These are phyloP conservation scores for Lepus americanus DNA, from an alignment of 2,113 vertebrate species.

Conservation along the genomic window DNA sequence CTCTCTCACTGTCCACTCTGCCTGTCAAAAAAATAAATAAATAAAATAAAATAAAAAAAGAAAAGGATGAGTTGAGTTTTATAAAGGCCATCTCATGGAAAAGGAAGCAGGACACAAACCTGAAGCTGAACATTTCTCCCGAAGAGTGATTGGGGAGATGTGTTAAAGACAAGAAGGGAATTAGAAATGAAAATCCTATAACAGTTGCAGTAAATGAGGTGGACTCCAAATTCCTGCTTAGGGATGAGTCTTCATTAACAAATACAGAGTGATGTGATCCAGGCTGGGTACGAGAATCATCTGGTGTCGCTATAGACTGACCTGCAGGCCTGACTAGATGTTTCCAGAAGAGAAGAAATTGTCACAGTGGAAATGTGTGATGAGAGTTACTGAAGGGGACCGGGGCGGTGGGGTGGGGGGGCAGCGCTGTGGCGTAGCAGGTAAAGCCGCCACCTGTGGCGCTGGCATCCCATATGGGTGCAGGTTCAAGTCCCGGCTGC, in stretches of 20 bases:
- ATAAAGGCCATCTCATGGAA: not conserved
- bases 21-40: no score
- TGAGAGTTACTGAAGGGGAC: not conserved
- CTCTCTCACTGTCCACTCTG: no score
- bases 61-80: conserved; percentile 5
- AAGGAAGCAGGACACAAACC: not conserved
- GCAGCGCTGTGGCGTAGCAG: no score
- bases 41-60: no score
- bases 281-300: not conserved
- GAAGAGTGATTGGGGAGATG: not conserved
- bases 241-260: not conserved
- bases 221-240: not conserved
- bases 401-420: not conserved
- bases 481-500: no score
- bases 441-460: no score
- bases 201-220: not conserved
- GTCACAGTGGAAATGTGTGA: not conserved
- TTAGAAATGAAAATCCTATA: not conserved
- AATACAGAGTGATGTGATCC: not conserved
- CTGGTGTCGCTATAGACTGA: not conserved
- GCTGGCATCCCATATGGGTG: no score
- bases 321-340: not conserved
- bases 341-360: not conserved
- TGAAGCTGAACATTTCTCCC: not conserved
- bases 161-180: not conserved